phyloP scores from a whole-genome alignment of 1,140 invertebrate species.

The Ooceraea biroi region DNA sequence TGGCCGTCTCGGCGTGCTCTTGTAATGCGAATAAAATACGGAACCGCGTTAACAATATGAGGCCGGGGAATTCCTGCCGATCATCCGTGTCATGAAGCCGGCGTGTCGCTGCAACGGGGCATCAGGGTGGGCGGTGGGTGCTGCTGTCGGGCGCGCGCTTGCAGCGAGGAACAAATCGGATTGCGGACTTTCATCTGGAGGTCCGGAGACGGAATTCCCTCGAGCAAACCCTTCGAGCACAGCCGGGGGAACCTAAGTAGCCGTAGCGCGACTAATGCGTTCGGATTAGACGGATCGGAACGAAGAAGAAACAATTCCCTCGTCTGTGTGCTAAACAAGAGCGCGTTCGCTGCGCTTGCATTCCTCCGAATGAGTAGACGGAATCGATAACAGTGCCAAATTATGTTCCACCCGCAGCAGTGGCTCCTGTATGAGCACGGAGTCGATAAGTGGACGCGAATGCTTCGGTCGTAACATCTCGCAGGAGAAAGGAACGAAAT shows the following conservation, averaged over 20 bases:
- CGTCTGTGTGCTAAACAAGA: conserved; percentile 31
- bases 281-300: conserved; percentile 52
- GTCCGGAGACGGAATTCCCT: conserved; percentile 33
- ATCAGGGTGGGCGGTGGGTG: background rate
- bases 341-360: background rate
- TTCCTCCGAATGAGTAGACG: conserved; percentile 5
- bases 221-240: conserved; percentile 5
- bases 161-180: conserved; percentile 39
- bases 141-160: background rate
- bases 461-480: conserved; percentile 29
- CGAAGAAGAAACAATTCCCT: conserved; percentile 48
- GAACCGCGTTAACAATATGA: conserved; percentile 40
- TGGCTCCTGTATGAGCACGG: background rate
- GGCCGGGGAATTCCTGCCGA: conserved; percentile 23
- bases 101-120: background rate
- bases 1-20: background rate
- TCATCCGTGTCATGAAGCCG: background rate
- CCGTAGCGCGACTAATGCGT: conserved; percentile 53
- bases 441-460: conserved; percentile 41
- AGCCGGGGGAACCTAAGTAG: conserved; percentile 10
- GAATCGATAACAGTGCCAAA: conserved; percentile 41
- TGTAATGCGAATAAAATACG: conserved; percentile 47
- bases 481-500: conserved; percentile 11
- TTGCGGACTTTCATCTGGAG: conserved; percentile 44
- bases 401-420: conserved; percentile 48